Conservation (phyloP, 2,888 invertebrate species). For the Yponomeuta cagnagella region DNA sequence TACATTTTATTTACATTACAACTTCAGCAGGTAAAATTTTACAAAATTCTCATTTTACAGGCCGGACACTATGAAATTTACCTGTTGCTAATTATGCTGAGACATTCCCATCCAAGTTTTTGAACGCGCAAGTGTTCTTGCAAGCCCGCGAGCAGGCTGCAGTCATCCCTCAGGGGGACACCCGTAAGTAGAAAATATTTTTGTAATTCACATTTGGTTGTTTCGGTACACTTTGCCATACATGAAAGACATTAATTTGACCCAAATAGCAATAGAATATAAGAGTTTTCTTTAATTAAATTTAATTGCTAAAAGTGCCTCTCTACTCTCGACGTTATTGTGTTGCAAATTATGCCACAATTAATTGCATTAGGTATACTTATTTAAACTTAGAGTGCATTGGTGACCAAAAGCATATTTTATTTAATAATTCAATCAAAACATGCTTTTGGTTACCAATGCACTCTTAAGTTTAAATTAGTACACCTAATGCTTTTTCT, state of each 20-base stretch:
- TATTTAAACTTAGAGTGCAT: no score
- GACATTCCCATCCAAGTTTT: slow-evolving; percentile 79
- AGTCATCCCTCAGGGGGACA: slow-evolving; percentile 46
- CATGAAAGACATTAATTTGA: background rate
- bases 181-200: slow-evolving; percentile 39
- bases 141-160: slow-evolving; percentile 74
- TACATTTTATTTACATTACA: slow-evolving; percentile 13
- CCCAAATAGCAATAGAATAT: no score
- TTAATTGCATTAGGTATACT: no score
- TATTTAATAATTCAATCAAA: no score
- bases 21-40: background rate
- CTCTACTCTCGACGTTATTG: no score
- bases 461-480: no score
- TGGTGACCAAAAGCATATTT: no score
- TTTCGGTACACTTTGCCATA: background rate
- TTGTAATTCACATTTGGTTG: background rate
- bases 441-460: no score
- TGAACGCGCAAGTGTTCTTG: slow-evolving; percentile 76
- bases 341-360: no score
- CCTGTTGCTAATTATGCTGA: slow-evolving; percentile 78
- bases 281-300: no score
- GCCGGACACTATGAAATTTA: slow-evolving; percentile 75
- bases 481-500: no score
- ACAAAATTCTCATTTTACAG: slow-evolving; percentile 32
- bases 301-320: no score